These are phyloP conservation scores for sheep (Ovis aries) DNA, from an alignment of 2,113 vertebrate genomes.

Conservation along the genomic window ARS-UI_Ramb_v3.0 NC_056067.1:31386501-31387000, in stretches of 20 bases:
- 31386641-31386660: neutral
- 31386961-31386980: neutral
- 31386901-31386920: neutral
- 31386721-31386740: neutral
- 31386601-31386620: neutral
- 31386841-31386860: neutral
- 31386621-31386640: rapidly evolving
- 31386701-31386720: neutral
- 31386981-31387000: neutral
- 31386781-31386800: neutral
- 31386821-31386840: too few species aligned
- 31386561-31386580: neutral
- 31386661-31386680: neutral
- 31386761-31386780: neutral
- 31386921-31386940: neutral
- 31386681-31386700: neutral
- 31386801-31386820: neutral
- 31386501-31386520: neutral
- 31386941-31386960: neutral
- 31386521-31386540: neutral
- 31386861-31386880: neutral
- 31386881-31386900: neutral
- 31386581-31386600: neutral
- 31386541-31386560: neutral
- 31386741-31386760: neutral